phyloP scores from a whole-genome alignment of 2,888 invertebrate genomes.

The Halictus ligatus region DNA sequence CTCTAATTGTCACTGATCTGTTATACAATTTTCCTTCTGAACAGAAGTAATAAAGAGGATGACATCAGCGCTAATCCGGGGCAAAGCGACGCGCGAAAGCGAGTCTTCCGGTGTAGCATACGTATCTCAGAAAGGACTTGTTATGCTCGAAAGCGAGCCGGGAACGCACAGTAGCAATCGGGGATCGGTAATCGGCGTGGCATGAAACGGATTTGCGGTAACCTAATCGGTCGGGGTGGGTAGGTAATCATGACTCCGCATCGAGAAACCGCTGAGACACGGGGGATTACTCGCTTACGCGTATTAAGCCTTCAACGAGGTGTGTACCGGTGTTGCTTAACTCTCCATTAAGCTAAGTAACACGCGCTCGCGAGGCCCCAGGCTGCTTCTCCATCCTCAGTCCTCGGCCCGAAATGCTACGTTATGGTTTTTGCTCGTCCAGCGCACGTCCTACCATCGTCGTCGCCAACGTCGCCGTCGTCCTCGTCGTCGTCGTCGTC shows the following conservation, averaged over 20 bases:
- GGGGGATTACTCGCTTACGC: constrained; percentile 65
- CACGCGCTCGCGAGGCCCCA: constrained; percentile 14
- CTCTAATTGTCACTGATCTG: background rate
- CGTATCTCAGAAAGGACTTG: background rate
- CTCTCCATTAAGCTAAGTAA: constrained; percentile 57
- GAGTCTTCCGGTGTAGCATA: background rate
- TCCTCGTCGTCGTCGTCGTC: constrained; percentile 19
- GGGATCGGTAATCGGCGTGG: constrained; percentile 52
- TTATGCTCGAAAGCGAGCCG: constrained; percentile 5
- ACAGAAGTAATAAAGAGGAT: background rate
- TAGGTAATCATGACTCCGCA: constrained; percentile 60
- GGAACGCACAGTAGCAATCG: constrained; percentile 23
- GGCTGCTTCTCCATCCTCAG: background rate
- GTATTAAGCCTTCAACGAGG: constrained; percentile 71
- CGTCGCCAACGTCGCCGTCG: constrained; percentile 7
- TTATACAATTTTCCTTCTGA: background rate
- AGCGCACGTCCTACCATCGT: constrained; percentile 17
- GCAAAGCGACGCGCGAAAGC: background rate
- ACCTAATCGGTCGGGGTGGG: constrained; percentile 62
- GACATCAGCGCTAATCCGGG: background rate
- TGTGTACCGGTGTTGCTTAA: constrained; percentile 54
- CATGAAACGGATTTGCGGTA: constrained; percentile 63
- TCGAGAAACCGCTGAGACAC: constrained; percentile 63
- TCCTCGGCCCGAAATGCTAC: constrained; percentile 37
- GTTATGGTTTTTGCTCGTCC: constrained; percentile 48